These are phyloP conservation scores for Aurelia aurita DNA, from an alignment of 30 jellyfish, hydroid and myxozoan species.

Conservation along the genomic window DNA sequence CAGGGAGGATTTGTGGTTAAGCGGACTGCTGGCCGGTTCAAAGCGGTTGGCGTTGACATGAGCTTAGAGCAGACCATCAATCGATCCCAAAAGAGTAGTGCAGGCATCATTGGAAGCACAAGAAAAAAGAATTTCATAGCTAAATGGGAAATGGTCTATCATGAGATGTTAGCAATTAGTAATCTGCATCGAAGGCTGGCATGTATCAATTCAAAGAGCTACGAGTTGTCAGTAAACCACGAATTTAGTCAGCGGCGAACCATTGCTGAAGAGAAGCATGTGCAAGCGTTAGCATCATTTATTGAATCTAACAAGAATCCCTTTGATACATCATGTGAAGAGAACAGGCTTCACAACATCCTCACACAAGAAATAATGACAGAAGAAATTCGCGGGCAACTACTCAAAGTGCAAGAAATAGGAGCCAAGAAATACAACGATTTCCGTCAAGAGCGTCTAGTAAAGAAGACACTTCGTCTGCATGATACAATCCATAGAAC, in stretches of 20 bases:
- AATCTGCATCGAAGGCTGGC: too few relatives aligned
- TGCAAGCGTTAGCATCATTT: too few relatives aligned
- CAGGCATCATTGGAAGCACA: conserved; percentile 43
- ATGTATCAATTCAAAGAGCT: too few relatives aligned
- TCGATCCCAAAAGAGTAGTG: conserved; percentile 41
- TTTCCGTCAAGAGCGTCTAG: background rate
- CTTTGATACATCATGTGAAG: background rate
- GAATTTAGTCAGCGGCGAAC: too few relatives aligned
- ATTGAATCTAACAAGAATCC: too few relatives aligned
- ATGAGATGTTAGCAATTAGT: conserved; percentile 42
- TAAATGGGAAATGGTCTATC: conserved; percentile 41
- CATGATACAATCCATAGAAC: conserved; percentile 19
- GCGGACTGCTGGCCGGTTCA: too few relatives aligned
- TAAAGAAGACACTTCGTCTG: background rate
- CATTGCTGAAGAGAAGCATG: too few relatives aligned
- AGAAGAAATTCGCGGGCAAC: too few relatives aligned
- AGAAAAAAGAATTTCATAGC: conserved; percentile 27
- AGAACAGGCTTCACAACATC: conserved; percentile 9
- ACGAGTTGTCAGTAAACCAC: too few relatives aligned
- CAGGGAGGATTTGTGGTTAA: too few relatives aligned
- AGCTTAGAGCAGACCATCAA: conserved; percentile 43
- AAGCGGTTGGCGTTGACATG: conserved; percentile 45
- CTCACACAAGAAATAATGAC: conserved; percentile 1
- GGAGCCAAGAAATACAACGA: background rate
- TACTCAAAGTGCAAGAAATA: conserved; percentile 1